Conservation (phyloP, 1,140 invertebrate genomes). For the Ctenoplectra terminalis region DNA sequence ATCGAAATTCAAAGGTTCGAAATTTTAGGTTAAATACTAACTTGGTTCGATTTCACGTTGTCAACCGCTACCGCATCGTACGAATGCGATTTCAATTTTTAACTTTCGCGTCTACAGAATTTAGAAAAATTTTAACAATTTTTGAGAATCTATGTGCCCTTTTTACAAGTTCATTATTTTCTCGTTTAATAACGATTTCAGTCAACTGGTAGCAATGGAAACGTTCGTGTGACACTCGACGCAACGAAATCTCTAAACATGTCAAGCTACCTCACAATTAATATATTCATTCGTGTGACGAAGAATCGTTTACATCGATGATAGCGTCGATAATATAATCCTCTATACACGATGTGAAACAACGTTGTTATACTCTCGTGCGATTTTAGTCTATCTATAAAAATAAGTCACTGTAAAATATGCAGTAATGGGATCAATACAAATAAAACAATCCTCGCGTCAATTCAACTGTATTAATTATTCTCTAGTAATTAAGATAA, state of each 20-base stretch:
- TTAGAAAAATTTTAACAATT: background rate
- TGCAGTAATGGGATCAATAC: slow-evolving; percentile 29
- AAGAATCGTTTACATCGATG: background rate
- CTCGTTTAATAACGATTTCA: background rate
- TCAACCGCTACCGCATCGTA: background rate
- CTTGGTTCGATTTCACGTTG: background rate
- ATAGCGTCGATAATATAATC: slow-evolving; percentile 5
- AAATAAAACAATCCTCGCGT: slow-evolving; percentile 47
- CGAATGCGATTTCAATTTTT: background rate
- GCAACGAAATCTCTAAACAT: background rate
- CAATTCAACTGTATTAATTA: slow-evolving; percentile 31
- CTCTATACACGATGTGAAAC: slow-evolving; percentile 29
- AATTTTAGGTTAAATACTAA: background rate
- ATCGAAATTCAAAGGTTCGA: background rate
- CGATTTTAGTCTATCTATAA: slow-evolving; percentile 43
- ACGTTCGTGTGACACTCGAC: background rate
- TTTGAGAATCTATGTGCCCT: too few relatives aligned
- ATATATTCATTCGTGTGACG: background rate
- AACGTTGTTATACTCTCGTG: slow-evolving; percentile 43
- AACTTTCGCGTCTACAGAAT: background rate
- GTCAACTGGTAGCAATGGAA: slow-evolving; percentile 1
- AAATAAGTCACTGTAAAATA: slow-evolving; percentile 60
- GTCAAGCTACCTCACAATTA: background rate
- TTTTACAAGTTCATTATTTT: too few relatives aligned
- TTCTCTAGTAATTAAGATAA: slow-evolving; percentile 17